Evolutionary conservation across 1,140 invertebrate species (phyloP).

Genomic region (Leucophenga varia): DNA sequence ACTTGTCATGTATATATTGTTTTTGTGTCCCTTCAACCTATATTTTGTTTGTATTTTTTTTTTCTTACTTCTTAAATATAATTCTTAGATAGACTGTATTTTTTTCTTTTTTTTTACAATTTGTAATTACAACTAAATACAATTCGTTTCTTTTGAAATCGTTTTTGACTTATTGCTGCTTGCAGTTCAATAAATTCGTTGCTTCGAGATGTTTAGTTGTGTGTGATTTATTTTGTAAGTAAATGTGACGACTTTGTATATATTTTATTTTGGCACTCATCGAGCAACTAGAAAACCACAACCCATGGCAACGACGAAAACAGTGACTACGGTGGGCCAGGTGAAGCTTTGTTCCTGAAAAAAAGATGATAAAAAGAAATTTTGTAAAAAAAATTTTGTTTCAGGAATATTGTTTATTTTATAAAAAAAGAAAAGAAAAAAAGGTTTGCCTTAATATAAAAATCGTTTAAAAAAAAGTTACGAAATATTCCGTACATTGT

Average conservation of each 20-base stretch:
- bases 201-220: constrained; percentile 19
- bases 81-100: constrained; percentile 20
- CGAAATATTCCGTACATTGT: no score
- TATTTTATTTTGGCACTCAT: constrained; percentile 30
- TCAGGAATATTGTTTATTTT: no score
- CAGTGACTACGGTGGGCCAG: constrained; percentile 55
- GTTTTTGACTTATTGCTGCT: no score
- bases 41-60: no score
- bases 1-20: constrained; percentile 42
- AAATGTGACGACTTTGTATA: constrained; percentile 6
- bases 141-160: no score
- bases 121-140: no score
- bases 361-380: constrained; percentile 3
- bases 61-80: no score
- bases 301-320: constrained; percentile 53
- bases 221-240: constrained; percentile 15
- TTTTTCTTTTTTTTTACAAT: no score
- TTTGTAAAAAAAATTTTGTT: background rate
- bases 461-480: no score
- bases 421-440: constrained; percentile 5
- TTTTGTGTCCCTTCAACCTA: constrained; percentile 49
- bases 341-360: constrained; percentile 49
- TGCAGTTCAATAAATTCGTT: constrained; percentile 35
- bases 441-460: no score
- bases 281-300: constrained; percentile 54